phyloP scores from a whole-genome alignment of 1,140 invertebrate species.

The Propsilocerus akamusi region DNA sequence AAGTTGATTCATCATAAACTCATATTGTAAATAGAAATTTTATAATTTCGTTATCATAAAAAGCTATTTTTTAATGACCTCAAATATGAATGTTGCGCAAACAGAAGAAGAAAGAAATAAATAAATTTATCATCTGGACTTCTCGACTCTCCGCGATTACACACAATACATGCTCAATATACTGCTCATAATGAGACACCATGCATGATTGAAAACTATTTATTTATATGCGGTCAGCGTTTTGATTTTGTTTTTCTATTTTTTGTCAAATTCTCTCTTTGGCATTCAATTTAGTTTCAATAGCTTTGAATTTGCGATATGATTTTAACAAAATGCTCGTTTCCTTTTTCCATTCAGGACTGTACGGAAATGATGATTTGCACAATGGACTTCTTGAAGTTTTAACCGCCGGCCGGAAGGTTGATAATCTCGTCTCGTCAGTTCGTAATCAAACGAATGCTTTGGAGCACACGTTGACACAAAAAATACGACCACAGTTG shows the following conservation, averaged over 20 bases:
- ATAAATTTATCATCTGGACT: background rate
- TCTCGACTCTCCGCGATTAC: too few relatives aligned
- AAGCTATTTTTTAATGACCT: background rate
- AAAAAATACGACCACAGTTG: constrained; percentile 43
- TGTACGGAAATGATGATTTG: constrained; percentile 85
- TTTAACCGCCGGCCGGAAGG: constrained; percentile 52
- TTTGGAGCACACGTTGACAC: constrained; percentile 39
- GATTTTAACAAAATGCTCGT: too few relatives aligned
- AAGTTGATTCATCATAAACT: too few relatives aligned
- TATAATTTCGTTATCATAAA: background rate
- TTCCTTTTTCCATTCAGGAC: constrained; percentile 27
- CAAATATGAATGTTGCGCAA: background rate
- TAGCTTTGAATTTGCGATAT: too few relatives aligned
- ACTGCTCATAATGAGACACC: background rate
- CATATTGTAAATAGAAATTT: constrained; percentile 3
- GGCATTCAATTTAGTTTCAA: background rate
- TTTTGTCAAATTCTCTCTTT: background rate
- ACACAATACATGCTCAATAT: too few relatives aligned
- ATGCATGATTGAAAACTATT: background rate
- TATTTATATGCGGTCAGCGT: background rate
- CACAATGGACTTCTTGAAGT: constrained; percentile 75
- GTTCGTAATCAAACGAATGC: constrained; percentile 55
- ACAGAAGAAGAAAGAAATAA: background rate
- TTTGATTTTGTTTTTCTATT: background rate
- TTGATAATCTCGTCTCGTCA: constrained; percentile 51